Conservation (phyloP, 2,888 invertebrate species). For the Linnaemya vulpina region DNA sequence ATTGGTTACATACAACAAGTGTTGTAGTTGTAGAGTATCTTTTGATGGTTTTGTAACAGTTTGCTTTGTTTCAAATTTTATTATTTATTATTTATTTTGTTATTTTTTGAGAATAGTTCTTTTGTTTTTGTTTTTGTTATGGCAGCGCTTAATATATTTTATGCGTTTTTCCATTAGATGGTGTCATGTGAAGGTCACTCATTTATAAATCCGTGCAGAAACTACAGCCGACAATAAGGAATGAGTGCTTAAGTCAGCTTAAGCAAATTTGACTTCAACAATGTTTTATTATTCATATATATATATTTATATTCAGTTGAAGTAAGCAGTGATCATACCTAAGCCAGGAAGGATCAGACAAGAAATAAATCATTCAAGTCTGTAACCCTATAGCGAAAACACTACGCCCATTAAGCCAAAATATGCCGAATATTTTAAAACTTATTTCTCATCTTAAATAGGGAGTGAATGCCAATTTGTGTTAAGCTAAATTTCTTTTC, state of each 20-base stretch:
- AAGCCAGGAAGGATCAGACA: no score
- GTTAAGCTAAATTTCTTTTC: neutral
- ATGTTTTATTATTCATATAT: no score
- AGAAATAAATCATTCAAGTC: no score
- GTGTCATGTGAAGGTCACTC: slow-evolving; percentile 62
- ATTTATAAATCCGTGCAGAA: slow-evolving; percentile 20
- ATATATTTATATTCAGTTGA: neutral
- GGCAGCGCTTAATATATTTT: slow-evolving; percentile 7
- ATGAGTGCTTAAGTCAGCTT: no score
- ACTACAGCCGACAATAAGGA: neutral
- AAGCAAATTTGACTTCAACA: no score
- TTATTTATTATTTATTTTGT: slow-evolving; percentile 18
- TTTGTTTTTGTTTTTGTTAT: slow-evolving; percentile 15
- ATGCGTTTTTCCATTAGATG: slow-evolving; percentile 59
- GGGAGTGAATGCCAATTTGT: neutral
- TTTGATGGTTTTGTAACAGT: slow-evolving; percentile 63
- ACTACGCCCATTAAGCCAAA: no score
- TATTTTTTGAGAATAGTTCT: slow-evolving; percentile 48
- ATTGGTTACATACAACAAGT: slow-evolving; percentile 33
- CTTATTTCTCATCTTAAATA: neutral
- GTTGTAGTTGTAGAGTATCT: slow-evolving; percentile 24
- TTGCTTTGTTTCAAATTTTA: slow-evolving; percentile 46
- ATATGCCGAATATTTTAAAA: no score
- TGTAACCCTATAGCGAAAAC: no score
- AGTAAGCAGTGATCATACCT: no score